Evolutionary conservation across 2,113 vertebrate species (phyloP).

Genomic region (Gnathonemus echidnorhynchus): DNA sequence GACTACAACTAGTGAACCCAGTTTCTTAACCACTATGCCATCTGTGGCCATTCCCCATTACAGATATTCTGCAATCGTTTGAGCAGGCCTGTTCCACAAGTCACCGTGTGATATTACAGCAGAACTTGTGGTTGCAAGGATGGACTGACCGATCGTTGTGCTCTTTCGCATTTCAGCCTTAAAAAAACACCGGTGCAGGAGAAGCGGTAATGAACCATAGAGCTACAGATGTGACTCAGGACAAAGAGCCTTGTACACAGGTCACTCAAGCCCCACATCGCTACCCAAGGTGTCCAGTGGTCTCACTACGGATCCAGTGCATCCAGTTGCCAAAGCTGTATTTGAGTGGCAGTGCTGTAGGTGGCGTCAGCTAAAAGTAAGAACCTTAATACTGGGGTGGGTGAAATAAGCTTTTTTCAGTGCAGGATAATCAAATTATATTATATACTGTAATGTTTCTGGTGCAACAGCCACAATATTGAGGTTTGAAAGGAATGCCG

Average conservation of each 20-base stretch:
- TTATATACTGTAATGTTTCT: neutral
- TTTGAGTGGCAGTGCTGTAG: neutral
- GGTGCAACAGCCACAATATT: neutral
- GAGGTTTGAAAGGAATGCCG: neutral
- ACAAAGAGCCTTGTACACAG: neutral
- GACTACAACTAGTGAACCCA: neutral
- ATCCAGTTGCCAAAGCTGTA: neutral
- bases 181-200: neutral
- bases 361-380: neutral
- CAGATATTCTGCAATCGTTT: neutral
- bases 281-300: neutral
- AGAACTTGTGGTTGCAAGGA: neutral
- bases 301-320: neutral
- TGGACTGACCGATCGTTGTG: neutral
- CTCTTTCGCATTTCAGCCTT: neutral
- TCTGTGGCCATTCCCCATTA: neutral
- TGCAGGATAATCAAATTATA: constrained; percentile 4
- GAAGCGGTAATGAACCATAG: neutral
- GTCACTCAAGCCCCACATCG: neutral
- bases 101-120: neutral
- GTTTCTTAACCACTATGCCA: neutral
- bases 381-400: neutral
- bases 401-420: neutral
- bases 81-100: neutral
- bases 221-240: neutral